Evolutionary conservation across 1,140 invertebrate genomes (phyloP).

Genomic region (Tetramorium alpestre): DNA sequence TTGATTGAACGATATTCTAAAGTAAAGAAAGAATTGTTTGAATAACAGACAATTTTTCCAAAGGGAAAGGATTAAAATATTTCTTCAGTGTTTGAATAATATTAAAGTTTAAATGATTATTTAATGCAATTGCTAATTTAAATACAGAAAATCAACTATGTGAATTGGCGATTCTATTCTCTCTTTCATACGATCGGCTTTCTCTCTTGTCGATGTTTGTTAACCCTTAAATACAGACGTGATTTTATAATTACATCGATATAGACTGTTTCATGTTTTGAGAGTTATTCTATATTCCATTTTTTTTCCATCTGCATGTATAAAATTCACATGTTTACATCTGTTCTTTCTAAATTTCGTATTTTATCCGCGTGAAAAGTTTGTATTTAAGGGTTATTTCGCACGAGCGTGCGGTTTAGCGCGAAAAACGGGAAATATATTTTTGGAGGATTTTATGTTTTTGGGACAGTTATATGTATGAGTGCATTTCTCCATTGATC

Average conservation of each 20-base stretch:
- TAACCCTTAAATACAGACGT: constrained; percentile 23
- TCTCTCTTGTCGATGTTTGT: constrained; percentile 41
- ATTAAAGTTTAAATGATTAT: not conserved
- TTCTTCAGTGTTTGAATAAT: not conserved
- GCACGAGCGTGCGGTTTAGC: not conserved
- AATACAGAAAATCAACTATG: not conserved
- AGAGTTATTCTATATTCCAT: not conserved
- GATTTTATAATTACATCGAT: not conserved
- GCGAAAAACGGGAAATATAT: constrained; percentile 60
- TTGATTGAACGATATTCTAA: not conserved
- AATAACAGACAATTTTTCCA: not conserved
- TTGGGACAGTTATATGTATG: not conserved
- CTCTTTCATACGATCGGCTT: constrained; percentile 1
- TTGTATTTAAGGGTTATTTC: constrained; percentile 33
- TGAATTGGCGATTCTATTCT: constrained; percentile 15
- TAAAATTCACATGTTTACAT: not conserved
- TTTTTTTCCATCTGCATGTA: not conserved
- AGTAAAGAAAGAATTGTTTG: constrained; percentile 1
- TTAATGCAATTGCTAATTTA: not conserved
- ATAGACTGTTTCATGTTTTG: not conserved
- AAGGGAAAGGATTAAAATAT: not conserved
- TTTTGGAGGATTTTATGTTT: constrained; percentile 68
- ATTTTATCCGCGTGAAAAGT: not conserved
- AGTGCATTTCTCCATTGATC: constrained; percentile 42
- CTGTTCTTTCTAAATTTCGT: not conserved